phyloP scores from a whole-genome alignment of 2,888 invertebrate species.

The Cosmia pyralina region DNA sequence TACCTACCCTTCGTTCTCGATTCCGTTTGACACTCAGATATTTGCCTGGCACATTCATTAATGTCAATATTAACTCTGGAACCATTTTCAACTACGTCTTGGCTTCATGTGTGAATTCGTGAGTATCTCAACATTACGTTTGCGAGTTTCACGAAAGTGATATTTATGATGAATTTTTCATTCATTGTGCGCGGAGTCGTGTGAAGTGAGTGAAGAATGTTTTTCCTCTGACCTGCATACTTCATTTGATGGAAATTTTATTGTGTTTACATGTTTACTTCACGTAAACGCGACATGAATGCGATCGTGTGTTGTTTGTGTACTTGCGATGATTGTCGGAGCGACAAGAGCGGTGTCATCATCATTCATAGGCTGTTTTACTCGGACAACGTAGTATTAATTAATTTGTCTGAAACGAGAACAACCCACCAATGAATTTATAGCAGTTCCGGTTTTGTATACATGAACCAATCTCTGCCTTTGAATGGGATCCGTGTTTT shows the following conservation, averaged over 20 bases:
- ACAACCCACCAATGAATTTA: background rate
- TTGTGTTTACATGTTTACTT: constrained; percentile 36
- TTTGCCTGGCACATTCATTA: constrained; percentile 72
- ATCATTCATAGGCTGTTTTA: constrained; percentile 35
- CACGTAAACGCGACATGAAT: constrained; percentile 22
- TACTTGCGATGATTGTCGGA: constrained; percentile 36
- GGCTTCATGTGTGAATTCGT: constrained; percentile 52
- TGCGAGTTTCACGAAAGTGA: constrained; percentile 41
- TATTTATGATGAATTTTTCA: constrained; percentile 60
- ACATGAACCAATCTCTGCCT: background rate
- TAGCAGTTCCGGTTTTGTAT: background rate
- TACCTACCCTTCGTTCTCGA: constrained; percentile 63
- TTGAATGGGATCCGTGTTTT: background rate
- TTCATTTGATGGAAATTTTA: constrained; percentile 43
- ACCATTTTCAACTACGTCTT: constrained; percentile 62
- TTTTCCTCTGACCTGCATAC: constrained; percentile 38
- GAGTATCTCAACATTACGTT: constrained; percentile 32
- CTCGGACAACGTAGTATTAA: background rate
- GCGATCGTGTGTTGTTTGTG: constrained; percentile 29
- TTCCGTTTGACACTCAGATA: constrained; percentile 66
- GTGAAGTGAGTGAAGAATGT: constrained; percentile 37
- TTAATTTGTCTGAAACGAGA: constrained; percentile 36
- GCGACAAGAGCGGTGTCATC: constrained; percentile 26
- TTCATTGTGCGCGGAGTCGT: constrained; percentile 35
- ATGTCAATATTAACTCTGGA: constrained; percentile 72